Evolutionary conservation across 2,113 vertebrate species (phyloP).

Genomic region (Xenopus tropicalis): UCB_Xtro_10.0 CM004443.2:108199501-108200000

Average conservation of each 20-base stretch:
- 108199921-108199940: slow-evolving; percentile 73
- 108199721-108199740: slow-evolving; percentile 69
- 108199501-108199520: too few relatives aligned
- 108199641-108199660: not conserved
- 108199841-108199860: slow-evolving; percentile 63
- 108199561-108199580: not conserved
- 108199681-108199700: slow-evolving; percentile 50
- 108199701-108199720: slow-evolving; percentile 59
- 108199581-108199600: not conserved
- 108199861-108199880: slow-evolving; percentile 68
- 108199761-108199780: slow-evolving; percentile 83
- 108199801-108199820: slow-evolving; percentile 63
- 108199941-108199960: slow-evolving; percentile 69
- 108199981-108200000: slow-evolving; percentile 62
- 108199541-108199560: too few relatives aligned
- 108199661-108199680: slow-evolving; percentile 42
- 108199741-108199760: slow-evolving; percentile 69
- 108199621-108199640: slow-evolving; percentile 20
- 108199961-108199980: slow-evolving; percentile 63
- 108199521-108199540: too few relatives aligned
- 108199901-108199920: slow-evolving; percentile 81
- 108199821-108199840: slow-evolving; percentile 63
- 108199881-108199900: slow-evolving; percentile 71
- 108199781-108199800: slow-evolving; percentile 70
- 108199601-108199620: not conserved